Conservation (phyloP, 2,113 vertebrate species). For the Chaetodon auriga region DNA sequence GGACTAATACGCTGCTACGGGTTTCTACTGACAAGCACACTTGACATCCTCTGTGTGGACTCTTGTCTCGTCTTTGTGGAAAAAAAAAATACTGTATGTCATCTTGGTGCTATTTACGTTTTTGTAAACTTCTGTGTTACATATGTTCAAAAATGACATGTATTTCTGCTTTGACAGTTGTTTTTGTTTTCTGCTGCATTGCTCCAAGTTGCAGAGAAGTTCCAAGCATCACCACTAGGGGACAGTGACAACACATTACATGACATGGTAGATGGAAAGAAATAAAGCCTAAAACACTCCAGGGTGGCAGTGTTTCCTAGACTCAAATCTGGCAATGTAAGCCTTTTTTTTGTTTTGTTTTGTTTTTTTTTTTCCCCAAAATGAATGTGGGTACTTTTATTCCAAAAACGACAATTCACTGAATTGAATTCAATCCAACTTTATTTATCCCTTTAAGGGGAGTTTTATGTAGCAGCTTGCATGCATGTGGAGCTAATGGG, state of each 20-base stretch:
- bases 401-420: neutral
- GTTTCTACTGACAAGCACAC: conserved; percentile 79
- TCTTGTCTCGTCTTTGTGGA: conserved; percentile 52
- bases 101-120: conserved; percentile 82
- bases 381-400: neutral
- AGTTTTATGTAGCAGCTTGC: neutral
- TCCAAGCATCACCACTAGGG: conserved; percentile 64
- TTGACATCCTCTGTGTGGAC: conserved; percentile 67
- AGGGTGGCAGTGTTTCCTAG: conserved; percentile 11
- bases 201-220: conserved; percentile 42
- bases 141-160: conserved; percentile 58
- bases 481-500: neutral
- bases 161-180: conserved; percentile 62
- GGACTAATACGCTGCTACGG: conserved; percentile 83
- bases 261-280: conserved; percentile 26
- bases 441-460: neutral
- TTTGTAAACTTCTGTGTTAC: conserved; percentile 70
- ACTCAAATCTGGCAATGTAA: neutral
- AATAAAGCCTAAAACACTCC: conserved; percentile 54
- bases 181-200: conserved; percentile 51
- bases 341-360: no score
- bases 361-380: no score
- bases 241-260: conserved; percentile 61
- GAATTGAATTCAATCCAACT: neutral
- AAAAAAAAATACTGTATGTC: conserved; percentile 72